Evolutionary conservation across 2,888 invertebrate genomes (phyloP), one percentile per base, ranked within the genome.

Genomic region (Podotricha telesiphe): DNA sequence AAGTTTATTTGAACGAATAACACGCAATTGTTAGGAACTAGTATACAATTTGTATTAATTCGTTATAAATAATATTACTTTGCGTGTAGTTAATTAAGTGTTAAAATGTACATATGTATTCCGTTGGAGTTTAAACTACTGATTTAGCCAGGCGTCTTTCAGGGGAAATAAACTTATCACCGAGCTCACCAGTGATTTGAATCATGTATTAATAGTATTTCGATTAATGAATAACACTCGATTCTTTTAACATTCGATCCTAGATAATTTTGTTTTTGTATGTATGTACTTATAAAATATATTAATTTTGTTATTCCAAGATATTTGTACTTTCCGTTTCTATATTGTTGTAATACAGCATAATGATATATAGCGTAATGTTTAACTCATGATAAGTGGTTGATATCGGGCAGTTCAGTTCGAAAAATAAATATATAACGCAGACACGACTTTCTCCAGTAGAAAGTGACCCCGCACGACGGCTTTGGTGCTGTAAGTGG

Each of bases 381-480:
- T 67, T 72, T 69, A 69, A 47, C 67, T 28, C 48, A 20, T 50
- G 22, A 37, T 62, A 50, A 51, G 65, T 69, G 64, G 48, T 34
- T 15, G 7, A 48, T 19, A 72, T 71, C 69, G 58, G 56, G 69
- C 67, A 73, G 69, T 69, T 47, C 53, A 71, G 66, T 64, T 72
- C 64, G 78, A 77, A 84, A 81, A 83, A 82, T 77, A 86, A 86
- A 85, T 78, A 86, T 82, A 80, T 82, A 55, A 55, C 80, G 74
- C 79, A 79, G 80, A 80, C 82, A 82, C 78, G 80, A 92, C 92
- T 93, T 93, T 93, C 92, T 84, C 88, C 83, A 75, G 82, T 87
- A 87, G 92, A 93, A 93, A 93, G 92, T 93, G 89, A 88, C 88
- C n/a, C 88, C 84, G 80, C 82, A 77, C 81, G 80, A 80, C 81